Evolutionary conservation across 2,113 vertebrate genomes (phyloP), one percentile per base, ranked within the genome.

Genomic region (Cavia porcellus): DNA sequence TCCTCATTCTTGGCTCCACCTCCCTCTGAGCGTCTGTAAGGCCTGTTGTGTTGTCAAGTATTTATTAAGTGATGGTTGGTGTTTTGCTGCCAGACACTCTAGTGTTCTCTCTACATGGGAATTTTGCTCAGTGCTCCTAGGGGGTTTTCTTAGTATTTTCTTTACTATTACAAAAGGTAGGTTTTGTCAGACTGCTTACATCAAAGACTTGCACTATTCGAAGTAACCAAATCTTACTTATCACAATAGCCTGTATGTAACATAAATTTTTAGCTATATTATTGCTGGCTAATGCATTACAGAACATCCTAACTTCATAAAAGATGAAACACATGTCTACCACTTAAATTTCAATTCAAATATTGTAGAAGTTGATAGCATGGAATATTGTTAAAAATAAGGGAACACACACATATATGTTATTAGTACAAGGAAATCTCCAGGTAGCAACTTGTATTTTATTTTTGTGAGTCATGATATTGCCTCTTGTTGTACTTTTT

Each of bases 351-450:
- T 61, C 45, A 61, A 94, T 97, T 97, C 86, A 98, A 86, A 80
- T 96, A 97, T 92, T 94, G 7, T 2, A 82, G 70, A 90, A 89
- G 32, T 93, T 92, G n/a, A 12, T 35, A 68, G n/a, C 64, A 15
- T 88, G 74, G 81, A 12, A 5, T 93, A 89, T 61, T 97, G 86
- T 95, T 97, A 96, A 95, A 45, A 97, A 92, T 96, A 97, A 97
- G 86, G 64, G 59, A 88, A 55, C 12, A 92, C 32, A 64, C 81
- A 45, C 62, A 95, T 85, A 50, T 74, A 96, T 96, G 74, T 96
- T 74, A 90, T 97, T 96, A 98, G 98, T 96, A 97, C 72, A 93
- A 57, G 1, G 28, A 90, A 77, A 32, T 83, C 24, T 97, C 59
- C 97, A 72, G 96, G 86, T 3, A 93, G 38, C 15, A 62, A 81